Evolutionary conservation across 2,797 vertebrate species (phyloP).

Genomic region (Trachurus trachurus): DNA sequence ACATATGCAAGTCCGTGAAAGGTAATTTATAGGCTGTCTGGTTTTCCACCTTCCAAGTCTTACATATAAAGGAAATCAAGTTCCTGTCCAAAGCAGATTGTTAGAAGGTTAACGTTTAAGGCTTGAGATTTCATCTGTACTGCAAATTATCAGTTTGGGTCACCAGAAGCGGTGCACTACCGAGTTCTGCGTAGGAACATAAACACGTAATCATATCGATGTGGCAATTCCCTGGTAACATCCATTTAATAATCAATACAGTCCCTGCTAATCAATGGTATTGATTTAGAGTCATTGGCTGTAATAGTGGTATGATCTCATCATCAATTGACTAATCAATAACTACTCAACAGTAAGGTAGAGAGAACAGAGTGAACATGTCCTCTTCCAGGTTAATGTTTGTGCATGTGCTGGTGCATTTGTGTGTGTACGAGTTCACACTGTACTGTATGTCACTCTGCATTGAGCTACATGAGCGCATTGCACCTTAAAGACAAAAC

Average conservation of each 20-base stretch:
- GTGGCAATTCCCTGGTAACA: slow-evolving; percentile 32
- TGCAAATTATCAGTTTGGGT: slow-evolving; percentile 25
- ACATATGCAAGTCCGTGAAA: slow-evolving; percentile 21
- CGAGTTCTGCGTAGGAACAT: slow-evolving; percentile 11
- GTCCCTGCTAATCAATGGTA: slow-evolving; percentile 52
- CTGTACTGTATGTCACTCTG: background rate
- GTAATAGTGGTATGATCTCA: slow-evolving; percentile 59
- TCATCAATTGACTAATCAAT: slow-evolving; percentile 65
- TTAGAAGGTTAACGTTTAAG: slow-evolving; percentile 20
- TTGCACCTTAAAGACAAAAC: slow-evolving; percentile 37
- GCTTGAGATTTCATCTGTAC: background rate
- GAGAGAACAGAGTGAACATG: slow-evolving; percentile 20
- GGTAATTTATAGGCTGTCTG: slow-evolving; percentile 24
- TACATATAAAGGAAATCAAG: slow-evolving; percentile 24
- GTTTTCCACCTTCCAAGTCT: slow-evolving; percentile 28
- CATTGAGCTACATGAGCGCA: slow-evolving; percentile 7
- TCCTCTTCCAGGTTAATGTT: slow-evolving; percentile 23
- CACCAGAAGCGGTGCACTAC: background rate
- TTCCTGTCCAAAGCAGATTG: background rate
- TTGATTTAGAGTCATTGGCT: slow-evolving; percentile 47
- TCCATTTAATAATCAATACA: slow-evolving; percentile 63
- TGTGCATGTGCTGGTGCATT: background rate
- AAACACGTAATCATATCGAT: slow-evolving; percentile 48
- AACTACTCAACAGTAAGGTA: slow-evolving; percentile 39
- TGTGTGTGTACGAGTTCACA: background rate